Evolutionary conservation across 2,113 vertebrate species (phyloP).

Genomic region (Paedocypris sp.): DNA sequence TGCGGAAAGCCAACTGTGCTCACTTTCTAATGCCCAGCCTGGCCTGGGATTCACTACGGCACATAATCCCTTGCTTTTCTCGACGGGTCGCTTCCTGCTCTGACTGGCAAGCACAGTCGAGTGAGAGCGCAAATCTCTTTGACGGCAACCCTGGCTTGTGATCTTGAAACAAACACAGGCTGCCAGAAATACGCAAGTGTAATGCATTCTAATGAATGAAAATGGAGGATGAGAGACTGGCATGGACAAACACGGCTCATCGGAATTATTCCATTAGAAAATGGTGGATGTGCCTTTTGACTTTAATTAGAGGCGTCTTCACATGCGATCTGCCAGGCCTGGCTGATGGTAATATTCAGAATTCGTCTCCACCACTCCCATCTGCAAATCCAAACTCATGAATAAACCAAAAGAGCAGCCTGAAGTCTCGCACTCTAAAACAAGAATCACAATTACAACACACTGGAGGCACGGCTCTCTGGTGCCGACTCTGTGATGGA

Average conservation of each 20-base stretch:
- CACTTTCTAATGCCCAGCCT: constrained; percentile 9
- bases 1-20: neutral
- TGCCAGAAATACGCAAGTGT: constrained; percentile 44
- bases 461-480: constrained; percentile 34
- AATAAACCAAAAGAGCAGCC: constrained; percentile 48
- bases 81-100: constrained; percentile 28
- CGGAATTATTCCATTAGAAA: constrained; percentile 59
- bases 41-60: neutral
- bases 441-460: constrained; percentile 44
- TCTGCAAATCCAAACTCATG: constrained; percentile 38
- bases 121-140: constrained; percentile 26
- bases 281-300: constrained; percentile 55
- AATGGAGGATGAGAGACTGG: constrained; percentile 42
- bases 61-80: constrained; percentile 31
- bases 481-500: neutral
- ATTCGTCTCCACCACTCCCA: constrained; percentile 51
- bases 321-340: constrained; percentile 41
- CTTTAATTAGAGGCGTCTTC: constrained; percentile 48
- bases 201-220: constrained; percentile 46
- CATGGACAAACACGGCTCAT: constrained; percentile 44
- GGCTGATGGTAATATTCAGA: constrained; percentile 52
- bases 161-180: constrained; percentile 34
- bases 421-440: constrained; percentile 44
- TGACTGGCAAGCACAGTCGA: neutral
- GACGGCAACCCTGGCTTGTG: constrained; percentile 34